Conservation (phyloP, 2,113 vertebrate species). For the Corythornis madagascariensis region DNA sequence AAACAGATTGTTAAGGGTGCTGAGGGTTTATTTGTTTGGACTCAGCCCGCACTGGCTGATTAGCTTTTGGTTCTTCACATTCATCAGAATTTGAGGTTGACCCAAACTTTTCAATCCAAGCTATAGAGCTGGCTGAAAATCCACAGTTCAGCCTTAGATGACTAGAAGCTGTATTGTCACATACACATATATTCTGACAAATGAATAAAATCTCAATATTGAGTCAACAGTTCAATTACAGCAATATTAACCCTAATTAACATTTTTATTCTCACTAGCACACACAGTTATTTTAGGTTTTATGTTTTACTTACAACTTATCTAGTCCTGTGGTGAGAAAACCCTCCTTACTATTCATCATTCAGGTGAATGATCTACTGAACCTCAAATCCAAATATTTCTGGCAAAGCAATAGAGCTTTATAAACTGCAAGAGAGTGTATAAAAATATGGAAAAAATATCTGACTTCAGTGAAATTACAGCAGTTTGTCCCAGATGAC, state of each 20-base stretch:
- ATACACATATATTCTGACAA: background rate
- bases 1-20: background rate
- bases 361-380: conserved; percentile 3
- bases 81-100: background rate
- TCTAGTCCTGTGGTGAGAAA: background rate
- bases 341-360: conserved; percentile 23
- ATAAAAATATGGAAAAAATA: background rate
- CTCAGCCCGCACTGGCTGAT: background rate
- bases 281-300: background rate
- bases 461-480: background rate
- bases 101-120: background rate
- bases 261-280: background rate
- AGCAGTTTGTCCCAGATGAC: background rate
- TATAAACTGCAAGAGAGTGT: background rate
- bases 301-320: background rate
- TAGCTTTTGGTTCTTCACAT: background rate
- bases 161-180: background rate
- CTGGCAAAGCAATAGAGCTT: conserved; percentile 17
- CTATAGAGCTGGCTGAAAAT: background rate
- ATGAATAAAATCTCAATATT: background rate
- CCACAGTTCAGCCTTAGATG: background rate
- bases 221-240: background rate
- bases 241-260: background rate
- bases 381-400: conserved; percentile 19
- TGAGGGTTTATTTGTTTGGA: background rate